phyloP scores from a whole-genome alignment of 2,888 invertebrate genomes.

The Allygus modestus region DNA sequence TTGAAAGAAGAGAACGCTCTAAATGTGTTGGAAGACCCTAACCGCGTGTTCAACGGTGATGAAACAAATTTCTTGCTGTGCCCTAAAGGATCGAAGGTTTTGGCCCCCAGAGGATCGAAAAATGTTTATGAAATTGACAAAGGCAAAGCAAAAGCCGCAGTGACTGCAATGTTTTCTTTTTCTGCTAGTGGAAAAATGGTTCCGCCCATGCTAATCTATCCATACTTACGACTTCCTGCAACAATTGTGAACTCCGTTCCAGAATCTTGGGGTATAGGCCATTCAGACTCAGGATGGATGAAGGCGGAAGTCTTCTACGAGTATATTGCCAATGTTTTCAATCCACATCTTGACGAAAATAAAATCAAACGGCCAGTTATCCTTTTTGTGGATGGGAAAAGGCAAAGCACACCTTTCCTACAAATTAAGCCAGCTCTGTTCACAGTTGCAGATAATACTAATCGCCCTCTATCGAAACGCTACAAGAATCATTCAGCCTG shows the following conservation, averaged over 20 bases:
- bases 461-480: background rate
- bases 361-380: constrained; percentile 24
- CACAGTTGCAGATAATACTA: constrained; percentile 28
- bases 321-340: constrained; percentile 57
- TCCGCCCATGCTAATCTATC: constrained; percentile 73
- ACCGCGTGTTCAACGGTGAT: constrained; percentile 72
- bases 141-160: constrained; percentile 72
- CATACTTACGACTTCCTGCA: constrained; percentile 70
- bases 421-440: constrained; percentile 14
- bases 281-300: constrained; percentile 54
- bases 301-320: constrained; percentile 53
- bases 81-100: constrained; percentile 71
- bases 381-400: constrained; percentile 62
- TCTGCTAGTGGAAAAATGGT: constrained; percentile 71
- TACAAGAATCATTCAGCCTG: background rate
- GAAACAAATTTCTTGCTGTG: constrained; percentile 72
- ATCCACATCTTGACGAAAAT: constrained; percentile 34
- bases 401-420: constrained; percentile 48
- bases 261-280: constrained; percentile 29
- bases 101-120: no score
- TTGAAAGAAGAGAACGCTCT: constrained; percentile 69
- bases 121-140: constrained; percentile 73
- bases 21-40: constrained; percentile 71
- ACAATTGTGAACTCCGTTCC: background rate
- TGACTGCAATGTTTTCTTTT: constrained; percentile 74